Conservation (phyloP, 2,888 invertebrate genomes). For the Laothoe populi region DNA sequence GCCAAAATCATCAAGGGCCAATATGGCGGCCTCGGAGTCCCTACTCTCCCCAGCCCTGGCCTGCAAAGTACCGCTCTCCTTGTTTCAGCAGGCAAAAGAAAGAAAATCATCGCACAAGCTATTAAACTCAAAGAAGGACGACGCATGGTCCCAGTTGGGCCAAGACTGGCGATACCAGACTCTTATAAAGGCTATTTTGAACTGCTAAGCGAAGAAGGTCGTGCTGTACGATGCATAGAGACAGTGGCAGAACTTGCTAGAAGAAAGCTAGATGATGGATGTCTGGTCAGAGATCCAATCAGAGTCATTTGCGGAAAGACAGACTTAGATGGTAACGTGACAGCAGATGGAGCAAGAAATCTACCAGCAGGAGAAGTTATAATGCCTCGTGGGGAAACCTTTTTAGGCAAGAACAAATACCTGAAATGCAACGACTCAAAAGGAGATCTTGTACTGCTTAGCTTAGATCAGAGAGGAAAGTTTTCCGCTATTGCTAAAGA, state of each 20-base stretch:
- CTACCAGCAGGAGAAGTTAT: slow-evolving; percentile 94
- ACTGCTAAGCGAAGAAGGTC: slow-evolving; percentile 96
- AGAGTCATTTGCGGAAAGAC: slow-evolving; percentile 87
- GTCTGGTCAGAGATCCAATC: slow-evolving; percentile 91
- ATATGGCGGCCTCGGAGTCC: slow-evolving; percentile 95
- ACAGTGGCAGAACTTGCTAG: slow-evolving; percentile 93
- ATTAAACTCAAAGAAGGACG: slow-evolving; percentile 96
- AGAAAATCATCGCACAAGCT: slow-evolving; percentile 94
- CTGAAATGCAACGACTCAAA: slow-evolving; percentile 94
- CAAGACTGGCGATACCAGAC: slow-evolving; percentile 95
- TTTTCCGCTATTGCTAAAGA: slow-evolving; percentile 97
- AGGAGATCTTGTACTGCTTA: slow-evolving; percentile 92
- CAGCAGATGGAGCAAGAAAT: slow-evolving; percentile 89
- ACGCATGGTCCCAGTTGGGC: slow-evolving; percentile 91
- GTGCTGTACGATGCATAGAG: slow-evolving; percentile 95
- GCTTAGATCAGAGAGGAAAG: slow-evolving; percentile 94
- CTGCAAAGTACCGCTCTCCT: slow-evolving; percentile 94
- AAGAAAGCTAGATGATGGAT: slow-evolving; percentile 89
- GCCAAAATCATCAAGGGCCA: slow-evolving; percentile 97
- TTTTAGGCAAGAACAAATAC: slow-evolving; percentile 90
- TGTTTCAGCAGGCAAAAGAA: slow-evolving; percentile 92
- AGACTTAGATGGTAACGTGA: slow-evolving; percentile 86
- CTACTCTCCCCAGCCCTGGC: slow-evolving; percentile 93
- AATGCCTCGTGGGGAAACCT: slow-evolving; percentile 90
- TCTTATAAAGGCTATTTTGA: slow-evolving; percentile 97